phyloP scores from a whole-genome alignment of 2,797 vertebrate species.

The Squalus acanthias region DNA sequence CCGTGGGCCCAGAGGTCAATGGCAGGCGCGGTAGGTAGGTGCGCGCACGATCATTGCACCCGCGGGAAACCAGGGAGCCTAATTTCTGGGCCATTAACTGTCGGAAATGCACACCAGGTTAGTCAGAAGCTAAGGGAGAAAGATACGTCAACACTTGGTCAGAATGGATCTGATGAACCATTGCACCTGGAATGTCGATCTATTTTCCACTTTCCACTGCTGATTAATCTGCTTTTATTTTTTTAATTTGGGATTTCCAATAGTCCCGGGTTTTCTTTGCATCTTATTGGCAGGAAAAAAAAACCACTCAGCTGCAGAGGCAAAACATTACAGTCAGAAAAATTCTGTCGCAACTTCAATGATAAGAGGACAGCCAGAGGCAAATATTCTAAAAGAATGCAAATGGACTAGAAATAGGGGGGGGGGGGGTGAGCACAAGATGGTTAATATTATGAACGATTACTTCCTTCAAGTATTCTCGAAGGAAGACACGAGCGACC shows the following conservation, averaged over 20 bases:
- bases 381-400: conserved; percentile 21
- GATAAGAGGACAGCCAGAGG: not conserved
- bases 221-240: not conserved
- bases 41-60: no score
- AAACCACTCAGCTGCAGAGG: not conserved
- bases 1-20: no score
- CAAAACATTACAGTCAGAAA: not conserved
- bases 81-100: not conserved
- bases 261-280: not conserved
- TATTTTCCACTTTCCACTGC: not conserved
- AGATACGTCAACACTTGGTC: not conserved
- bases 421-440: not conserved
- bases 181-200: not conserved
- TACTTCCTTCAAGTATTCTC: not conserved
- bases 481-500: not conserved
- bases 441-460: not conserved
- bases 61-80: no score
- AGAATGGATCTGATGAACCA: not conserved
- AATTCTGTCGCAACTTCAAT: not conserved
- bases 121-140: not conserved
- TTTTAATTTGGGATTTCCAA: not conserved
- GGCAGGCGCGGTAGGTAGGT: no score
- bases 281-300: not conserved
- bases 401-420: not conserved
- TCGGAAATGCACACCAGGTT: not conserved